Conservation (phyloP, 2,888 invertebrate species). For the Synergus itoensis region DNA sequence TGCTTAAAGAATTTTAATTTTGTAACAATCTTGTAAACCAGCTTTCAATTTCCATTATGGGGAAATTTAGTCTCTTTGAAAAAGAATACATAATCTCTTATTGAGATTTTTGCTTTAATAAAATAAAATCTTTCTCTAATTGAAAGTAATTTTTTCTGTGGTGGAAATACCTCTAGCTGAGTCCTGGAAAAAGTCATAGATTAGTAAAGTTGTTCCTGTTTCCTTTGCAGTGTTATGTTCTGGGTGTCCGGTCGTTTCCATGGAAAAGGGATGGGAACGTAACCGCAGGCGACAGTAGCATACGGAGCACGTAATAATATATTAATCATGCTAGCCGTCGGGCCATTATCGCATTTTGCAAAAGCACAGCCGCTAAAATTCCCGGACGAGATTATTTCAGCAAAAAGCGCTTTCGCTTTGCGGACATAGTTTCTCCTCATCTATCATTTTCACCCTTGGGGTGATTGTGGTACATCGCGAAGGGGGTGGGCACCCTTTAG, state of each 20-base stretch:
- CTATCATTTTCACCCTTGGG: conserved; percentile 60
- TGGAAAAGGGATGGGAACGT: background rate
- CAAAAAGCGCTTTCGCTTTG: conserved; percentile 64
- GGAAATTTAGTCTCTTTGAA: too few relatives aligned
- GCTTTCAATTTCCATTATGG: too few relatives aligned
- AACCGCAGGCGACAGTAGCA: conserved; percentile 17
- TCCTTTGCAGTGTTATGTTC: background rate
- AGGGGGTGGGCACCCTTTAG: background rate
- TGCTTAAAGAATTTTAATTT: too few relatives aligned
- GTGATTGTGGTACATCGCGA: conserved; percentile 19
- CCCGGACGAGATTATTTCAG: conserved; percentile 67
- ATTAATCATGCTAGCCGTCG: conserved; percentile 43
- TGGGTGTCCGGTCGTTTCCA: background rate
- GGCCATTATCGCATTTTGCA: conserved; percentile 64
- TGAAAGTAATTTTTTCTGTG: background rate
- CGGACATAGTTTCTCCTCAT: conserved; percentile 62
- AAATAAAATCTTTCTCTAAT: background rate
- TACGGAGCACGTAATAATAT: conserved; percentile 35
- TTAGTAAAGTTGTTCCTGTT: background rate
- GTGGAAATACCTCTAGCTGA: background rate
- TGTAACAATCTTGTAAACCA: too few relatives aligned
- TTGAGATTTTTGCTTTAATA: too few relatives aligned
- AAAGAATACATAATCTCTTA: too few relatives aligned
- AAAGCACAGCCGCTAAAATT: conserved; percentile 63
- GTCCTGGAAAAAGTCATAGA: background rate